These are phyloP conservation scores for Erithacus rubecula DNA, from an alignment of 2,797 vertebrate species.

Conservation along the genomic window DNA sequence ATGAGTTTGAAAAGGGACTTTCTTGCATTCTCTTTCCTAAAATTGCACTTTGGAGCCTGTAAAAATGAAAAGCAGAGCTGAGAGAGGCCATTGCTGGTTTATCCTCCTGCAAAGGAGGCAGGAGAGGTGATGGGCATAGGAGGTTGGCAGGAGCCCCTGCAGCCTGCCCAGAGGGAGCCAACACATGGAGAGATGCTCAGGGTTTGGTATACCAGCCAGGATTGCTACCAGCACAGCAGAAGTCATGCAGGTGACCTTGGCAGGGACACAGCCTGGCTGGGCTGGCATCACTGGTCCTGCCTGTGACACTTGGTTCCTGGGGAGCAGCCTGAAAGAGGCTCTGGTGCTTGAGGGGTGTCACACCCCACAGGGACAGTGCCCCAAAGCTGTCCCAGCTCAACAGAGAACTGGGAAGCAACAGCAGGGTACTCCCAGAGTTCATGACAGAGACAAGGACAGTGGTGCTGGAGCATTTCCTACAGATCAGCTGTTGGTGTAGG, in stretches of 20 bases:
- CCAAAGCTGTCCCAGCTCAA: not conserved
- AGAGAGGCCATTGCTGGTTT: rapidly evolving
- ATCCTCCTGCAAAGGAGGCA: rapidly evolving
- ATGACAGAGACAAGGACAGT: not conserved
- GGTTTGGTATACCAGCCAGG: not conserved
- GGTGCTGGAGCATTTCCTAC: not conserved
- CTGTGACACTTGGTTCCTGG: not conserved
- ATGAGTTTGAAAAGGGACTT: not conserved
- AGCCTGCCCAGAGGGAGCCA: not conserved
- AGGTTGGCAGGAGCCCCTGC: not conserved
- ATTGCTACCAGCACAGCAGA: not conserved
- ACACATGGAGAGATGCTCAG: rapidly evolving
- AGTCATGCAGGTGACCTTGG: not conserved
- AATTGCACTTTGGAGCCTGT: not conserved
- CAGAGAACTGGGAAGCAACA: not conserved
- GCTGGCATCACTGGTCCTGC: not conserved
- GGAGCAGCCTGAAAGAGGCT: not conserved
- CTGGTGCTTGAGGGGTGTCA: not conserved
- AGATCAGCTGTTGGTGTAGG: not conserved
- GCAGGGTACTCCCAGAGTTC: not conserved
- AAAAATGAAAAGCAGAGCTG: not conserved
- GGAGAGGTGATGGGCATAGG: rapidly evolving
- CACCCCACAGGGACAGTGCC: rapidly evolving
- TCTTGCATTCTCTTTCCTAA: not conserved
- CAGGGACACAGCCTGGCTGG: not conserved